A percentile compares a stretch with the other conserved stretches of the same genome.
These are phyloP conservation scores for Pangasius larnaudii DNA, from an alignment of 2,797 vertebrate genomes.

Conservation along the genomic window DNA sequence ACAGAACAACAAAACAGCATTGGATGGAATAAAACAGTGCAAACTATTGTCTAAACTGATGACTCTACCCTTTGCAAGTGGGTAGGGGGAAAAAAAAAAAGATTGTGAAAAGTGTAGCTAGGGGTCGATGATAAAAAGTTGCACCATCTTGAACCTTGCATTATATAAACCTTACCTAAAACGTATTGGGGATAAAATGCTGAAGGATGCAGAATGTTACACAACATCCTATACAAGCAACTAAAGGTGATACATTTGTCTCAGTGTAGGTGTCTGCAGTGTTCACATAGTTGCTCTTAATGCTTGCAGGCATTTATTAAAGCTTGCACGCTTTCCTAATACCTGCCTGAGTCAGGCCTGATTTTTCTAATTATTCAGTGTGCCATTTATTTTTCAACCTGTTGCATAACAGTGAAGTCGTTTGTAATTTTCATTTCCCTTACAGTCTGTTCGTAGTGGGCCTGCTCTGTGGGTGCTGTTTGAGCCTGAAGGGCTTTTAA, in stretches of 20 bases:
- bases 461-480: conserved; percentile 29
- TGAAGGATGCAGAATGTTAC: background rate
- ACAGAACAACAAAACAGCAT: background rate
- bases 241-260: background rate
- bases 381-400: background rate
- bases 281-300: background rate
- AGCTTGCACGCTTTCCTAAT: background rate
- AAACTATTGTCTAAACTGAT: background rate
- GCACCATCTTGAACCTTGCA: background rate
- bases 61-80: background rate
- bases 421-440: conserved; percentile 34
- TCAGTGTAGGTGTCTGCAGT: conserved; percentile 1
- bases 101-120: background rate
- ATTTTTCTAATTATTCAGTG: background rate
- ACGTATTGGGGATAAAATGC: background rate
- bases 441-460: conserved; percentile 35
- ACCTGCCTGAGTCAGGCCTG: background rate
- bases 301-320: background rate
- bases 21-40: background rate
- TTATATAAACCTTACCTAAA: conserved; percentile 23
- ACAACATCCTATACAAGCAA: background rate
- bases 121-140: background rate
- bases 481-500: conserved; percentile 10
- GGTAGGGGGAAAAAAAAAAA: background rate
- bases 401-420: background rate